Evolutionary conservation across 2,797 vertebrate genomes (phyloP), one percentile per base, ranked within the genome.

Genomic region (Schizopygopsis pylzovi): DNA sequence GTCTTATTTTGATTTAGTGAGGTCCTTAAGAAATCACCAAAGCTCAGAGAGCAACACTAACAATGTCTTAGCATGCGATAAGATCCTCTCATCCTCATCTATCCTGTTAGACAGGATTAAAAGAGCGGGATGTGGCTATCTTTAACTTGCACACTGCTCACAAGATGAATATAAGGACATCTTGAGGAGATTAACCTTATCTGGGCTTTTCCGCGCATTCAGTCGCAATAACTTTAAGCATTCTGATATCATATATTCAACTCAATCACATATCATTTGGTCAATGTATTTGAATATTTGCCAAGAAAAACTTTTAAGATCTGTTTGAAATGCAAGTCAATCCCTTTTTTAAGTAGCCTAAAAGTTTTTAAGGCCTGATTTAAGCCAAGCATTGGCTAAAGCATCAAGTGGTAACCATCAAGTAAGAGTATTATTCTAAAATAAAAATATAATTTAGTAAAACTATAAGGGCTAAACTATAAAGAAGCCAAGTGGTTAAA

Each of bases 51-150:
- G 12, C 2, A 7, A 68, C 33, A 8, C 28, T 11, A 15, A 49
- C 28, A 4, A 4, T 76, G 49, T 61, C 39, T 87, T 56, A 37
- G 8, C n/a, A 8, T 67, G 59, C 37, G 70, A 61, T 47, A 33
- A 77, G 59, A 67, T 52, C 16, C 39, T 43, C 20, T 33, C 47
- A 75, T 37, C 45, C 33, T 20, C 39, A 39, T 68, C 20, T 59
- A 70, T 81, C 78, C 78, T 71, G 61, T 81, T 84, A 84, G 79
- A 28, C 12, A 56, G 61, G 82, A 87, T 81, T 81, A 84, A 37
- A 77, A 45, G 45, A 54, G 22, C 11, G 45, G 71, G 49, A 76
- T 39, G 59, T 39, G 37, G 10, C 86, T 87, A 49, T 87, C 70
- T 83, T 84, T 84, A 79, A 47, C 67, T 18, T 11, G n/a, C 72